These are phyloP conservation scores for Chrosomus eos DNA, from an alignment of 2,797 vertebrate genomes.

Conservation along the genomic window DNA sequence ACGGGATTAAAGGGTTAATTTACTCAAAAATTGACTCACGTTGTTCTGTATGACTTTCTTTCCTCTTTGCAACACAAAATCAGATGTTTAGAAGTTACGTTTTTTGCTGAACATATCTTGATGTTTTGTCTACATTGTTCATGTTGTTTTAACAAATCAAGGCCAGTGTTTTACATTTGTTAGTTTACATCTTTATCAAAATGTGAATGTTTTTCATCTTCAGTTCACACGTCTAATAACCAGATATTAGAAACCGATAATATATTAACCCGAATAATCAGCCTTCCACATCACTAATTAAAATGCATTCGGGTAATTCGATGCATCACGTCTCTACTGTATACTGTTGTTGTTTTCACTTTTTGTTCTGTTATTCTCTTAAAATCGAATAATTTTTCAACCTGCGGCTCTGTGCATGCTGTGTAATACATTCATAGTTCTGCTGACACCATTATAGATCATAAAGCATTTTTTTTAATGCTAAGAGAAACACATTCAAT, in stretches of 20 bases:
- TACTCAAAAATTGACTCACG: neutral
- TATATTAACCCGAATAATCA: neutral
- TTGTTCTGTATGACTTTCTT: neutral
- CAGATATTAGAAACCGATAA: neutral
- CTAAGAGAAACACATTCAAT: conserved; percentile 37
- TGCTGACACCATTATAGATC: conserved; percentile 18
- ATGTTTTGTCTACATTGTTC: neutral
- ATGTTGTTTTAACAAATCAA: too few relatives aligned
- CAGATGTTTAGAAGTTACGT: neutral
- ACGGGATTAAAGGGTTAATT: neutral
- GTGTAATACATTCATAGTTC: conserved; percentile 14
- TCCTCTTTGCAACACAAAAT: neutral
- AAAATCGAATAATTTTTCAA: conserved; percentile 4
- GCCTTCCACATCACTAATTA: neutral
- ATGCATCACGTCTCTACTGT: neutral
- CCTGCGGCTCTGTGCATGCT: neutral
- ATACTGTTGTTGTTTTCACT: neutral
- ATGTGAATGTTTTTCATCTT: neutral
- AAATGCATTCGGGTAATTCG: neutral
- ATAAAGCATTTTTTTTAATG: conserved; percentile 34
- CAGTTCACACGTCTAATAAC: neutral
- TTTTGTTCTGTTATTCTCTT: conserved; percentile 10
- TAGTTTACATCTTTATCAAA: neutral
- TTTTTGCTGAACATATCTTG: neutral
- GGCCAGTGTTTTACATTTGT: neutral